Evolutionary conservation across 2,888 invertebrate species (phyloP), one percentile per base, ranked within the genome.

Genomic region (Micoletzkya japonica): DNA sequence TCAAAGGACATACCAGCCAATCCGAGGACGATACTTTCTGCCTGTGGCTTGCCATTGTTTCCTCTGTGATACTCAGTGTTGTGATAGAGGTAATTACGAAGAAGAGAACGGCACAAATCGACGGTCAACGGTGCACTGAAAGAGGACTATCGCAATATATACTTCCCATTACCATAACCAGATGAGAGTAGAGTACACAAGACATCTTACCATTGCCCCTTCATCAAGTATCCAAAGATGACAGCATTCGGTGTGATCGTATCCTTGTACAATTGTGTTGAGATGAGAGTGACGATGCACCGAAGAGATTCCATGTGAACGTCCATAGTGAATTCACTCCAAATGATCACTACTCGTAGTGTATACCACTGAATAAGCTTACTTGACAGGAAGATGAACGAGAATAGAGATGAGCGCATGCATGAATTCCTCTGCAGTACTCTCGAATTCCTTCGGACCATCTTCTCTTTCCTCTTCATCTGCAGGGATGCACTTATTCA

Each of bases 11-110:
- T 17, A 90, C 90, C 89, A 50, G 90, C 90, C 72, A 90, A 86
- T 74, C 93, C 93, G 76, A 94, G 90, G n/a, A 95, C 91, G 76
- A 94, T 88, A 78, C 93, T 93, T 63, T 92, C 92, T 0, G 91
- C 90, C 63, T 89, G 88, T 34, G 75, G 74, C n/a, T 73, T 57
- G 58, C 50, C 68, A 0, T 72, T 72, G 32, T 77, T 66, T 20
- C 69, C 64, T 26, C 68, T 57, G 10, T 30, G 69, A 44, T 79
- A 73, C 39, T 78, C 77, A 7, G 70, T 74, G 63, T 76, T 80
- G 73, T 87, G 87, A 37, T 85, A 80, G 10, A 87, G 79, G 74
- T 85, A 88, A 74, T 87, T 87, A 70, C 85, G 76, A 57, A 88
- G 77, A 54, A 88, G 78, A 0, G 85, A 80, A 70, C 87, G 86